Evolutionary conservation across 1,140 invertebrate genomes (phyloP), one percentile per base, ranked within the genome.

Genomic region (Oncopeltus fasciatus): DNA sequence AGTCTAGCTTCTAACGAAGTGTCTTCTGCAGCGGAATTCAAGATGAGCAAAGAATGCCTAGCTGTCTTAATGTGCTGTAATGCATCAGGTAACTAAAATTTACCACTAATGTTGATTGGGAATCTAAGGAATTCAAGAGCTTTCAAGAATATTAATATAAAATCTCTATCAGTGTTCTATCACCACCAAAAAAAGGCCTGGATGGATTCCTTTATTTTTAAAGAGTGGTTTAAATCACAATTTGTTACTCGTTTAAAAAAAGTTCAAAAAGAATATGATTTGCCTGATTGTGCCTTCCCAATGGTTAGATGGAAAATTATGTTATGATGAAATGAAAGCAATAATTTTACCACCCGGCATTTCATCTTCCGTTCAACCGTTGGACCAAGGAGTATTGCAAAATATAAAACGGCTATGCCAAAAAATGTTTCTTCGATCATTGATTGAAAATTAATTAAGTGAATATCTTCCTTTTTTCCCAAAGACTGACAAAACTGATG

Each of bases 31-130:
- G 67, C 68, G 63, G 69, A 67, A 62, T 67, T 65, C 56, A 72
- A 75, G 67, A 60, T 68, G 31, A 69, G 67, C 60, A 74, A 71
- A 67, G n/a, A 69, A 72, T 29, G 71, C 27, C 62, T 73, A 38
- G 71, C 71, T 59, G 65, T 70, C 26, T 67, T 75, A 66, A 64
- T 71, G 29, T 74, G 72, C 59, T 69, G 69, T 51, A 75, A 75
- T 69, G 70, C 70, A 31, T 67, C 65, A 56, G 69, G 71, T 2
- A 70, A 63, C 20, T 68, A 72, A 46, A 69, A 68, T 69, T 61
- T 74, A 28, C 70, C 71, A 49, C 60, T 76, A 53, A 56, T 70
- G 0, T 3, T 70, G n/a, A 70, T 71, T 38, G 70, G 69, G 2
- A 70, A 68, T 33, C 63, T 62, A 12, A 63, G 62, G 26, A 69